Percentiles rank a stretch among this genome's conserved stretches.
These are phyloP conservation scores for Loris lydekkerianus DNA, from an alignment of 2,797 vertebrate species.

Conservation along the genomic window DNA sequence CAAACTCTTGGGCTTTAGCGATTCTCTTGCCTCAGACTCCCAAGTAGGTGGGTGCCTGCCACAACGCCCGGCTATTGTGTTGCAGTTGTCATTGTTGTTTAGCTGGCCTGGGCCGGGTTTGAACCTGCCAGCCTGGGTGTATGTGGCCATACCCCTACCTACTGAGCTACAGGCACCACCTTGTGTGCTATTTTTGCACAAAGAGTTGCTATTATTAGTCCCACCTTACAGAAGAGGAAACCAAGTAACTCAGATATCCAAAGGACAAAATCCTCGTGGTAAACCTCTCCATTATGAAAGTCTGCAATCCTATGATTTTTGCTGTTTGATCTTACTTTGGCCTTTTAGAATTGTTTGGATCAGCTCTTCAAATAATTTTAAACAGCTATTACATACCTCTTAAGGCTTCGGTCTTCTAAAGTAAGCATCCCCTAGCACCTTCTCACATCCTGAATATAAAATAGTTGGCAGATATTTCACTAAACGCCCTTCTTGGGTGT, in stretches of 20 bases:
- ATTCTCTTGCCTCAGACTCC: too few species aligned
- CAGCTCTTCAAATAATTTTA: neutral
- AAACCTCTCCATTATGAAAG: neutral
- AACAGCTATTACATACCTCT: neutral
- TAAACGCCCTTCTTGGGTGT: neutral
- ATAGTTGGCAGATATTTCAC: neutral
- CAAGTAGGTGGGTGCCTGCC: too few species aligned
- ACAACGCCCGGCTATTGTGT: too few species aligned
- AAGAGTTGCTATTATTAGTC: neutral
- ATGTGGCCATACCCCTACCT: too few species aligned
- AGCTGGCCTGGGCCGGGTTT: too few species aligned
- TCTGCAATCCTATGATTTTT: neutral
- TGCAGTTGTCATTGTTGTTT: too few species aligned
- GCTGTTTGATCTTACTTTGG: neutral
- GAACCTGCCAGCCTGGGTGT: too few species aligned
- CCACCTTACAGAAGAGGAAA: neutral
- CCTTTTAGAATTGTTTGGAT: neutral
- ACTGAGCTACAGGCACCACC: too few species aligned
- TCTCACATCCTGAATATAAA: neutral
- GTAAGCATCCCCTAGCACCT: neutral
- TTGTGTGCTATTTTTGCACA: constrained; percentile 13
- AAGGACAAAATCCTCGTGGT: neutral
- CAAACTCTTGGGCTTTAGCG: too few species aligned
- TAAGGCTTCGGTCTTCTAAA: neutral
- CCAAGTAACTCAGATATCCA: neutral